Conservation (phyloP, 2,797 vertebrate genomes). For the Pterois miles region DNA sequence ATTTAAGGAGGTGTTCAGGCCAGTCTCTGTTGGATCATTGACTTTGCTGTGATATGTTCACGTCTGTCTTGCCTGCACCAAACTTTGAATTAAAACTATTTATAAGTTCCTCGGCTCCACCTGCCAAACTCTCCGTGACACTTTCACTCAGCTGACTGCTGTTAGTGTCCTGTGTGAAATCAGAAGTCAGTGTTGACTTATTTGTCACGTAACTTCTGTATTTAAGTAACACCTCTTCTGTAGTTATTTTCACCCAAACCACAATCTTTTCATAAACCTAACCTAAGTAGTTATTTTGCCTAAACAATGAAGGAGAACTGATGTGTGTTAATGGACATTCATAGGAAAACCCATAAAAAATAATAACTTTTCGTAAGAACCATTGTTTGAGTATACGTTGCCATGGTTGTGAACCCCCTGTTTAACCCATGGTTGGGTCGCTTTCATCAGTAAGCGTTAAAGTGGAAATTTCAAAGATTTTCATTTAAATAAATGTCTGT, state of each 20-base stretch:
- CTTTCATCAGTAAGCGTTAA: neutral
- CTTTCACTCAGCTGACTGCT: too few species aligned
- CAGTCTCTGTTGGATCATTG: too few species aligned
- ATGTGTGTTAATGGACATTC: neutral
- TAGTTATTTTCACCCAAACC: neutral
- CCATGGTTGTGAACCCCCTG: neutral
- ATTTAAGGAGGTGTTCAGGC: too few species aligned
- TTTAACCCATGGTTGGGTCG: neutral
- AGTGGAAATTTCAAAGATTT: too few species aligned
- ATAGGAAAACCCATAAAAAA: neutral
- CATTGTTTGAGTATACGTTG: too few species aligned
- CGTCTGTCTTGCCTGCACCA: too few species aligned
- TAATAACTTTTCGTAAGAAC: neutral
- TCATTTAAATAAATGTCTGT: too few species aligned
- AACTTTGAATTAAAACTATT: too few species aligned
- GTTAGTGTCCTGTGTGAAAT: neutral
- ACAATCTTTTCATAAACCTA: neutral
- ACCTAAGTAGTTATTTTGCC: too few species aligned
- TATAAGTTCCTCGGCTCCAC: too few species aligned
- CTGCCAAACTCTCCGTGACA: too few species aligned
- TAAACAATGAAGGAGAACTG: neutral
- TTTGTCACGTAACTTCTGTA: neutral
- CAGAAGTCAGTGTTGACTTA: neutral
- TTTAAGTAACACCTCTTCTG: neutral
- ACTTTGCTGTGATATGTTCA: too few species aligned